Conservation (phyloP, 2,888 invertebrate genomes). For the Leptinotarsa haldemani region DNA sequence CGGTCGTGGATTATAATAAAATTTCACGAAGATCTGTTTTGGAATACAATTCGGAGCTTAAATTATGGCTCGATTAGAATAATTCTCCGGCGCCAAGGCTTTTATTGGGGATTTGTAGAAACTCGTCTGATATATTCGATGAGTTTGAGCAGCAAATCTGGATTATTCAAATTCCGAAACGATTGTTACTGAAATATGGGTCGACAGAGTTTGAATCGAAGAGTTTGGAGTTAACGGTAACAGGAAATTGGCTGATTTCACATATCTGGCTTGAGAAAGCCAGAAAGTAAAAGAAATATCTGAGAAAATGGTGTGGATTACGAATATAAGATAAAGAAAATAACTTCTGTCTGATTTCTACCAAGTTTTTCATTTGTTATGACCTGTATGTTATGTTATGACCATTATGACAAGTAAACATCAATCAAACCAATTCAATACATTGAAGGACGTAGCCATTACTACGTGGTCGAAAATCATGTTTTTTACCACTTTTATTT, state of each 20-base stretch:
- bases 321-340: too few relatives aligned
- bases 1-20: slow-evolving; percentile 47
- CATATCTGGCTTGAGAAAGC: background rate
- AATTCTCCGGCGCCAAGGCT: slow-evolving; percentile 24
- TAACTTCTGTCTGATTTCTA: too few relatives aligned
- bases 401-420: too few relatives aligned
- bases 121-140: slow-evolving; percentile 12
- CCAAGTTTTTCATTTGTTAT: too few relatives aligned
- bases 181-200: slow-evolving; percentile 1
- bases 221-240: background rate
- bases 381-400: too few relatives aligned
- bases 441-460: too few relatives aligned
- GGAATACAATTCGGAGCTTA: slow-evolving; percentile 48
- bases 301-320: too few relatives aligned
- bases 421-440: too few relatives aligned
- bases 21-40: slow-evolving; percentile 44
- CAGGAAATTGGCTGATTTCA: background rate
- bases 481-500: too few relatives aligned
- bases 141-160: slow-evolving; percentile 7
- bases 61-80: slow-evolving; percentile 34
- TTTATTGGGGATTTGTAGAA: slow-evolving; percentile 15
- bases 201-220: background rate
- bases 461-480: too few relatives aligned
- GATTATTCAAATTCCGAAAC: slow-evolving; percentile 10
- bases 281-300: too few relatives aligned